Base-by-base conservation (phyloP, 2,888 invertebrate species). In the Carterocephalus palaemon region DNA sequence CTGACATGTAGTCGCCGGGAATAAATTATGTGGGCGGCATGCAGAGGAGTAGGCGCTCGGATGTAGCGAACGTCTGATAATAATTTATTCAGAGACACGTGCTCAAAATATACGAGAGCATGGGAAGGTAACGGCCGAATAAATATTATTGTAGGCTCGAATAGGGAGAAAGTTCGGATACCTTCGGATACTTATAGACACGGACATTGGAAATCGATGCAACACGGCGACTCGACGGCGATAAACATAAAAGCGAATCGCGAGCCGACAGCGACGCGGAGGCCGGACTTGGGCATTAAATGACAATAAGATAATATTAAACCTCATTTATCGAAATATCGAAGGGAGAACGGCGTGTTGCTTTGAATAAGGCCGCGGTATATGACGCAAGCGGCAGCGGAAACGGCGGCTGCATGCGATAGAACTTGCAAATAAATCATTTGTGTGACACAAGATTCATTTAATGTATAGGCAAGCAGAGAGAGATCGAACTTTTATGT, bases 21-120 rank as follows among this genome's bases (percentile, higher is more conserved):
- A 8, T 36, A 16, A 38, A 15, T 39, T 15, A 41, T 8, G 41
- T 41, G 26, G 32, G 33, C 23, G 41, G 22, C n/a, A n/a, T n/a
- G n/a, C 23, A 8, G 32, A 32, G 26, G 41, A 42, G 42, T 28
- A 26, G 42, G 33, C 33, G 24, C 26, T 15, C 22, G 19, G n/a
- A n/a, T n/a, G n/a, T n/a, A n/a, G 19, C 17, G 16, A n/a, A n/a
- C 28, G 28, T 10, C 24, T 23, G 8, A 7, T 13, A 19, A 52
- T 67, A 64, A 70, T 67, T 57, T 64, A 72, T 69, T 64, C 64
- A 54, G 40, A 57, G 60, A 59, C 67, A 68, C 62, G 67, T 60
- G 60, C 59, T 57, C 54, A 41, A 60, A 59, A 62, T 59, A 59
- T 56, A 62, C 49, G 53, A 62, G 60, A 57, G 55, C 62, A 64